Evolutionary conservation across 2,797 vertebrate species (phyloP).

Genomic region (Onychomys torridus): DNA sequence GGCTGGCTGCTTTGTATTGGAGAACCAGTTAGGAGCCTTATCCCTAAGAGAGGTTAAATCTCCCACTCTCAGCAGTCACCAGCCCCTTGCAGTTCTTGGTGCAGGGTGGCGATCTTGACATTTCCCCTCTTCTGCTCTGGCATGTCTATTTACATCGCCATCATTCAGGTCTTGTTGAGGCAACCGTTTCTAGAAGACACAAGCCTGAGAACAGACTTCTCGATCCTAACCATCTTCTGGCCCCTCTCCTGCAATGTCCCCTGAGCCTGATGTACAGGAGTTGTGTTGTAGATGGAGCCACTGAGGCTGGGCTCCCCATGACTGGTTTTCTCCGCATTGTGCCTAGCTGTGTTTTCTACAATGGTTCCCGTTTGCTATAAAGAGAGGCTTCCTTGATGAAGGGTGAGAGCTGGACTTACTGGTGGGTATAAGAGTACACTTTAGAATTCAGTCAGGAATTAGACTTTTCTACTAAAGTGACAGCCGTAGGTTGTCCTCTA

Average conservation of each 20-base stretch:
- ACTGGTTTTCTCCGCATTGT: neutral
- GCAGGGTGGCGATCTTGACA: neutral
- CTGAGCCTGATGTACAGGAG: neutral
- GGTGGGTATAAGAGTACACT: neutral
- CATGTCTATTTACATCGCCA: neutral
- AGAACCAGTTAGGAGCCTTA: neutral
- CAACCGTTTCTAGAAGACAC: neutral
- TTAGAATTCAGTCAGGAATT: neutral
- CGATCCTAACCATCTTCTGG: neutral
- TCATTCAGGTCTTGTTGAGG: neutral
- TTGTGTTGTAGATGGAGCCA: neutral
- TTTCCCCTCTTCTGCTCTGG: neutral
- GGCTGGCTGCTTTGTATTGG: neutral
- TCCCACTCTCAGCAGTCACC: neutral
- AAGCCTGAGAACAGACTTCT: neutral
- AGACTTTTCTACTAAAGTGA: neutral
- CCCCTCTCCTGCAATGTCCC: neutral
- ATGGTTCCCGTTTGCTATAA: neutral
- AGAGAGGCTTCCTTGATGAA: neutral
- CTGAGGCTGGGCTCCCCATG: neutral
- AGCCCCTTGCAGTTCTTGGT: neutral
- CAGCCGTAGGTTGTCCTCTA: neutral
- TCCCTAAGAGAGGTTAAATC: neutral
- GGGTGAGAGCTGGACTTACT: neutral
- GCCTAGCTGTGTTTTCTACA: neutral